Percentiles rank a stretch among this genome's conserved stretches.
Conservation (phyloP, 2,113 vertebrate species). For the Uria lomvia region DNA sequence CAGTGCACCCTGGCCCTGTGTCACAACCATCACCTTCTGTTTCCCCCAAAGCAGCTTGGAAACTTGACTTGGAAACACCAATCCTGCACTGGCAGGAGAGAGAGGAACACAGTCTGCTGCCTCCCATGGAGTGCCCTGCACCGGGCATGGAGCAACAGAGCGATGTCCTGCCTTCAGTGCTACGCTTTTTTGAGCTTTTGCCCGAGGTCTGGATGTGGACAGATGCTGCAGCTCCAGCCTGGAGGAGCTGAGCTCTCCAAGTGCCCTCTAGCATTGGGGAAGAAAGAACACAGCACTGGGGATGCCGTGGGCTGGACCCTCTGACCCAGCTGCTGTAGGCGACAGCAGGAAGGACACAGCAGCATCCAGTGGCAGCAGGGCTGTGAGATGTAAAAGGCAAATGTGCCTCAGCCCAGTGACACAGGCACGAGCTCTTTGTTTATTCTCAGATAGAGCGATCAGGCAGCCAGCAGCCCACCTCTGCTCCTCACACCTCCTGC, state of each 20-base stretch:
- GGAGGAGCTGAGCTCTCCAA: background rate
- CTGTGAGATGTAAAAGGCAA: background rate
- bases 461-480: background rate
- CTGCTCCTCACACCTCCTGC: background rate
- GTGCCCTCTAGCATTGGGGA: background rate
- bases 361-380: background rate
- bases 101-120: background rate
- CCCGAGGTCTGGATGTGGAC: background rate
- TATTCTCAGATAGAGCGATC: background rate
- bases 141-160: rapidly evolving
- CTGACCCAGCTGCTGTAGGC: background rate
- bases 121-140: rapidly evolving
- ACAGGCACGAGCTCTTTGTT: background rate
- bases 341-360: background rate
- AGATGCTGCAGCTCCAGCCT: background rate
- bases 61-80: background rate
- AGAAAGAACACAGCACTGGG: background rate
- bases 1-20: background rate
- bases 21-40: background rate
- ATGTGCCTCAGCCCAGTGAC: background rate
- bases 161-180: background rate
- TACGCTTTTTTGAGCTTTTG: background rate
- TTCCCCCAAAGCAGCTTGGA: background rate
- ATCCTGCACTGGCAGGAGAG: background rate
- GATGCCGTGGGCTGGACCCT: background rate